Evolutionary conservation across 1,140 invertebrate species (phyloP).

Genomic region (Drosophila watanabei): DNA sequence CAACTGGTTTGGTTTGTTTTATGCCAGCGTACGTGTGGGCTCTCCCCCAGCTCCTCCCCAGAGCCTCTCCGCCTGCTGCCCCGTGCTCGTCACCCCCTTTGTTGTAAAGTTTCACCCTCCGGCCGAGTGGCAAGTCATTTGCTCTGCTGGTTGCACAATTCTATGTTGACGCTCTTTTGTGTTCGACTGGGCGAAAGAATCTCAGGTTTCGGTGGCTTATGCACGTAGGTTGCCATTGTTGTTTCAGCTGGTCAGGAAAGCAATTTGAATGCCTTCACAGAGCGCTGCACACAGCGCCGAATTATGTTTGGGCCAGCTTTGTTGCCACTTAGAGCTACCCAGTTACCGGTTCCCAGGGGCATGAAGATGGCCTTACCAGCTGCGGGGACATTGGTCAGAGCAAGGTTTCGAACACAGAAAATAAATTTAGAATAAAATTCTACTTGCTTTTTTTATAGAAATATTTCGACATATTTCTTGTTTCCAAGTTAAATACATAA

Average conservation of each 20-base stretch:
- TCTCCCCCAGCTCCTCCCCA: slow-evolving; percentile 7
- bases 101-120: slow-evolving; percentile 50
- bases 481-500: neutral
- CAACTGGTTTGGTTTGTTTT: slow-evolving; percentile 72
- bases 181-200: slow-evolving; percentile 64
- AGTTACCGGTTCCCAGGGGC: neutral
- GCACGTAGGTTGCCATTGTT: slow-evolving; percentile 70
- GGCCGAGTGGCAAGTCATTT: slow-evolving; percentile 53
- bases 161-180: slow-evolving; percentile 58
- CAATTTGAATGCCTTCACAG: slow-evolving; percentile 52
- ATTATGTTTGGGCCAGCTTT: slow-evolving; percentile 34
- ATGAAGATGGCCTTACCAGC: neutral
- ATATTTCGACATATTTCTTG: neutral
- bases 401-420: neutral
- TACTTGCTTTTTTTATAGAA: neutral
- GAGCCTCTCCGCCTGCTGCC: neutral
- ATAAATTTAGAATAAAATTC: neutral
- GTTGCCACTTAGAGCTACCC: neutral
- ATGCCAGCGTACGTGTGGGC: slow-evolving; percentile 50
- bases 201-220: slow-evolving; percentile 71
- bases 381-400: neutral
- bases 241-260: slow-evolving; percentile 48
- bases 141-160: slow-evolving; percentile 61
- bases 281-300: slow-evolving; percentile 44
- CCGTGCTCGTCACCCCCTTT: neutral